Percentiles rank a stretch among this genome's conserved stretches.
Evolutionary conservation across 2,113 vertebrate species (phyloP).

Genomic region (Gymnorhina tibicen): DNA sequence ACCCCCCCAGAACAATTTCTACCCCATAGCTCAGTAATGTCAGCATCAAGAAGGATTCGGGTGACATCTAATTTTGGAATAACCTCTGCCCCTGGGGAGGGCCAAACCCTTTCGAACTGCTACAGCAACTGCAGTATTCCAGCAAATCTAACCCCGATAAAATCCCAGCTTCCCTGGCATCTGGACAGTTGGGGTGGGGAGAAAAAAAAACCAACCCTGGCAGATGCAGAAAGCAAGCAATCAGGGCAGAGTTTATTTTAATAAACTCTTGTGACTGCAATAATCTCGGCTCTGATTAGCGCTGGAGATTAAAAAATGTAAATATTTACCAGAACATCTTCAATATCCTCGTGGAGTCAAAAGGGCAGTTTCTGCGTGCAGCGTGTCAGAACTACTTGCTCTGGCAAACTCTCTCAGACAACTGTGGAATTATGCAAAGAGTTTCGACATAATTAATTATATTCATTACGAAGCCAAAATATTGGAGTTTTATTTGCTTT

Average conservation of each 20-base stretch:
- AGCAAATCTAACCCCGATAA: background rate
- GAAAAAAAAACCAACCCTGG: background rate
- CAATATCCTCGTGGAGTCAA: background rate
- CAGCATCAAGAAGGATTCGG: background rate
- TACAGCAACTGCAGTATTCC: background rate
- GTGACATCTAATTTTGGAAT: background rate
- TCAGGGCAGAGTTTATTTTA: background rate
- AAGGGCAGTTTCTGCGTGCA: background rate
- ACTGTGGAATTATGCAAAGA: background rate
- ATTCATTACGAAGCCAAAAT: background rate
- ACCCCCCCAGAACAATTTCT: background rate
- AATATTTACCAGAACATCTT: constrained; percentile 51
- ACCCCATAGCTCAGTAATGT: background rate
- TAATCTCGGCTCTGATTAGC: constrained; percentile 37
- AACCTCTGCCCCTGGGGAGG: background rate
- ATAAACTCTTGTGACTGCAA: constrained; percentile 9
- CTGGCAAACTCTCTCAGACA: background rate
- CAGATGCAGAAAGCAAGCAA: background rate
- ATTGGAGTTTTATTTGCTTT: constrained; percentile 1
- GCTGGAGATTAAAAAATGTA: constrained; percentile 27
- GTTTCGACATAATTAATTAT: background rate
- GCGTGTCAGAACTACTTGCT: background rate
- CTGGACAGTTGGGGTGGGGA: background rate
- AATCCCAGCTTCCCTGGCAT: background rate
- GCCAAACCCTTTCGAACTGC: background rate